These are phyloP conservation scores for Notodonta dromedarius DNA, from an alignment of 2,888 invertebrate species.

Conservation along the genomic window DNA sequence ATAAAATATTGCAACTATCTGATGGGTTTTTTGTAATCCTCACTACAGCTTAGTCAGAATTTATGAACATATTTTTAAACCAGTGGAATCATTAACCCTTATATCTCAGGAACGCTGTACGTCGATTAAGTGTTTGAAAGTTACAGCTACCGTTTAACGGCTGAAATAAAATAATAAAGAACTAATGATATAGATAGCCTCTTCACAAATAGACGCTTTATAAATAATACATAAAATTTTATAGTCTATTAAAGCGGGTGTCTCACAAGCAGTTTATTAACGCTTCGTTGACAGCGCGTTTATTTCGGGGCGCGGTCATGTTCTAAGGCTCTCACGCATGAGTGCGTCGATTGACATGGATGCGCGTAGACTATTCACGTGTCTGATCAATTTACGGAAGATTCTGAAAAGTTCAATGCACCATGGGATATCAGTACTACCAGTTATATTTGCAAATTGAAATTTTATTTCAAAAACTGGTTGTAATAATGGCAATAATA, in stretches of 20 bases:
- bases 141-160: too few relatives aligned
- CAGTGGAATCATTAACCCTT: too few relatives aligned
- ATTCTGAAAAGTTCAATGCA: conserved; percentile 47
- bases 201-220: background rate
- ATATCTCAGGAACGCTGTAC: too few relatives aligned
- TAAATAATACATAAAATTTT: background rate
- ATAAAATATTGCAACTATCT: too few relatives aligned
- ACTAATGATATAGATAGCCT: background rate
- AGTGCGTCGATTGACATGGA: conserved; percentile 41
- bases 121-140: too few relatives aligned
- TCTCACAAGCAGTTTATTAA: conserved; percentile 31
- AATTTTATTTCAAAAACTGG: background rate
- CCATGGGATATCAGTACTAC: conserved; percentile 19
- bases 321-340: conserved; percentile 28
- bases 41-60: too few relatives aligned
- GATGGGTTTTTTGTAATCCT: too few relatives aligned
- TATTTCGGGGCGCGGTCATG: conserved; percentile 34
- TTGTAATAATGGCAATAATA: background rate
- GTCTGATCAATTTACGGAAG: conserved; percentile 44
- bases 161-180: background rate
- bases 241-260: background rate
- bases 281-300: conserved; percentile 36
- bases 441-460: background rate
- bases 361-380: conserved; percentile 48
- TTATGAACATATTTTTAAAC: too few relatives aligned